Evolutionary conservation across 2,888 invertebrate species (phyloP), one percentile per base, ranked within the genome.

Genomic region (Platycheirus albimanus): DNA sequence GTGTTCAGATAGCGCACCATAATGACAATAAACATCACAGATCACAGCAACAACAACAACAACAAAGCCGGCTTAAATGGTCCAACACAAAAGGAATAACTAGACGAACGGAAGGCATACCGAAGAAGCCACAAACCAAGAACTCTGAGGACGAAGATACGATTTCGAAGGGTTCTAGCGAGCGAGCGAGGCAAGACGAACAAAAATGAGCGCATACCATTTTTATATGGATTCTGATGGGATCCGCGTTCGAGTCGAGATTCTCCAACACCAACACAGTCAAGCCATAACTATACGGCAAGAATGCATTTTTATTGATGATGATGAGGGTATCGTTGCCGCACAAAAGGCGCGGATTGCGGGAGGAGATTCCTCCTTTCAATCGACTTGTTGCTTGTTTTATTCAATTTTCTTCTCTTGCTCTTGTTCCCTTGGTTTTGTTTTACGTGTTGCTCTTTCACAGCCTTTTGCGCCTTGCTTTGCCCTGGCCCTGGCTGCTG

Each of bases 261-360:
- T n/a, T n/a, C n/a, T n/a, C n/a, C n/a, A n/a, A n/a, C n/a, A n/a
- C n/a, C 33, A 3, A 11, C 8, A 33, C 3, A 15, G 13, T 13
- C 24, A n/a, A 6, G 19, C 45, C 56, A 20, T 13, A 67, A 54
- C 38, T n/a, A n/a, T n/a, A 54, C 30, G 69, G 54, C 11, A 58
- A 64, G 78, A 78, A 78, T 83, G 72, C 77, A 83, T 83, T 83
- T 78, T 78, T 78, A 78, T 76, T 76, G 80, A 81, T 81, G 80
- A 76, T 78, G 81, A 77, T 83, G 72, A 69, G 74, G 58, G 67
- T 49, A 64, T 38, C 43, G 66, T 58, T 56, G 67, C 67, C 41
- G 49, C 17, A 66, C 58, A 76, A 77, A 67, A 76, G 66, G 81
- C 43, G 83, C 77, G 83, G 77, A 83, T 72, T 74, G 83, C 78